Conservation (phyloP, 2,888 invertebrate genomes). For the Mantis religiosa region DNA sequence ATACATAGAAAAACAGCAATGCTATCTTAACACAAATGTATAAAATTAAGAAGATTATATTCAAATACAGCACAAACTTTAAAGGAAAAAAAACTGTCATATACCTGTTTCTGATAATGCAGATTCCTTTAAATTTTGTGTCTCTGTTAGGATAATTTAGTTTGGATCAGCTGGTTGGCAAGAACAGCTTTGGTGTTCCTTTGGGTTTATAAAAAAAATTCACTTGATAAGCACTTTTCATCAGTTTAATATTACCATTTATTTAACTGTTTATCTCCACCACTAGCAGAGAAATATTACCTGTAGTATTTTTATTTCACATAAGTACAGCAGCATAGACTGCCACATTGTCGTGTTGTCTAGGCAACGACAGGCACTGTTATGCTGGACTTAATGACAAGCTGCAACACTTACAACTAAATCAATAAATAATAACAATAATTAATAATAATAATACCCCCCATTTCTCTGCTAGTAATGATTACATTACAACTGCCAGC, state of each 20-base stretch:
- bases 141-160: neutral
- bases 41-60: neutral
- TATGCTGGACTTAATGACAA: no score
- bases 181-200: neutral
- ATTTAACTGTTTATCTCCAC: neutral
- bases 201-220: neutral
- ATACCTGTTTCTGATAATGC: neutral
- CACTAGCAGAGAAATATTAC: neutral
- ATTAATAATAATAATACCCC: neutral
- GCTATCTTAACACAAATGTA: neutral
- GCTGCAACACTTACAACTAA: neutral
- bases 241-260: neutral
- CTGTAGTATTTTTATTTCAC: neutral
- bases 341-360: neutral
- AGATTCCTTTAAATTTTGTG: neutral
- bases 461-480: neutral
- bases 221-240: neutral
- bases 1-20: neutral
- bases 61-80: neutral
- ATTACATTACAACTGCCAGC: neutral
- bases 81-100: neutral
- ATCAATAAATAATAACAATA: neutral
- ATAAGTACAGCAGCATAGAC: neutral
- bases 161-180: neutral
- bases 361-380: neutral